Conservation (phyloP, 1,140 invertebrate genomes). For the Teleogryllus occipitalis region DNA sequence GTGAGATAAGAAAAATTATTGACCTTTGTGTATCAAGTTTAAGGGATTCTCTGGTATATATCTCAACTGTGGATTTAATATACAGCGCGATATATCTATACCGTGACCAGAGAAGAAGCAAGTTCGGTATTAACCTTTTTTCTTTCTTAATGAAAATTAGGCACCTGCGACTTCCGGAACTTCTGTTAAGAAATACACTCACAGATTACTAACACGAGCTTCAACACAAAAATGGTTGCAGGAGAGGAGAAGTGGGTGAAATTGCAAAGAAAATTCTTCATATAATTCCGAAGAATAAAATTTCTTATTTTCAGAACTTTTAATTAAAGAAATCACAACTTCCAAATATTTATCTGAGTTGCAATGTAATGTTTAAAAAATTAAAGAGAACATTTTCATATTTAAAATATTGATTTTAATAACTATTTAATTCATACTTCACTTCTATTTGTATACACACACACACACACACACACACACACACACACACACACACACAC, state of each 20-base stretch:
- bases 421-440: neutral
- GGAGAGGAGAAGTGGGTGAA: neutral
- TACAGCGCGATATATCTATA: too few relatives aligned
- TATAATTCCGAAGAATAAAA: neutral
- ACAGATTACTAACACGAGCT: too few relatives aligned
- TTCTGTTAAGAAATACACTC: too few relatives aligned
- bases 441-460: neutral
- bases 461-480: slow-evolving; percentile 7
- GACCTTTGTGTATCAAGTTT: too few relatives aligned
- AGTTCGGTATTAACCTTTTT: too few relatives aligned
- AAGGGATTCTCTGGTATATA: too few relatives aligned
- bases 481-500: slow-evolving; percentile 10
- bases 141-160: too few relatives aligned
- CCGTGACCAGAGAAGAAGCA: too few relatives aligned
- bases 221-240: neutral
- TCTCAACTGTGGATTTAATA: too few relatives aligned
- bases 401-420: neutral
- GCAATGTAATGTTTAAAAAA: neutral
- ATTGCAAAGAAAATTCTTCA: neutral
- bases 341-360: neutral
- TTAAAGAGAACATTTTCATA: neutral
- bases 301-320: neutral
- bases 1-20: too few relatives aligned
- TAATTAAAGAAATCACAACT: neutral
- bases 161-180: too few relatives aligned